Base-by-base conservation (phyloP, 2,113 vertebrate species). In the Diadophis punctatus region DNA sequence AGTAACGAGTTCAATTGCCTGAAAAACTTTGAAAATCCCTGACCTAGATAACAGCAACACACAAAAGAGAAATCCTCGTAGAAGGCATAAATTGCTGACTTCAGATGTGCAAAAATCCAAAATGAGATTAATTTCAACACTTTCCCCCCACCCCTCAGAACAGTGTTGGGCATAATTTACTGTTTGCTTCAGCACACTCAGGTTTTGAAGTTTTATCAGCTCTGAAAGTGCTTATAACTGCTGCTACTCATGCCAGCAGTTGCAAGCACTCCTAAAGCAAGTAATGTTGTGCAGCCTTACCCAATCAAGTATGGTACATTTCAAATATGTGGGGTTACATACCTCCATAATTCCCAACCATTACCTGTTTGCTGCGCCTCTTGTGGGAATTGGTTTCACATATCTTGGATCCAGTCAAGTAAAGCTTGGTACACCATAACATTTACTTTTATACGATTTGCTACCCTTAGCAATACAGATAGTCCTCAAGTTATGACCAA, bases 61-160 rank as follows among this genome's bases (percentile, higher is more conserved):
- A 56, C 27, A 90, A 88, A 53, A 90, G 12, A 56, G 51, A 11
- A 85, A 30, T 4, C 89, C 12, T 68, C 8, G 5, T 56, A 30
- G 52, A 74, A 90, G 90, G 30, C 22, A 25, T 60, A 91, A 86
- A 58, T 34, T 91, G 85, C 46, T 91, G 85, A 91, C 91, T 86
- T 51, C 25, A 49, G 49, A 63, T 87, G 91, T 87, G 60, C 85
- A 91, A 87, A 91, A 91, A 87, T 49, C 85, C 16, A 63, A 87
- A 91, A 51, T 87, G 56, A 91, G 56, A 87, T 60, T 91, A 8
- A 87, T 43, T 56, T 53, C 49, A 74, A 30, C 18, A 49, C 27
- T 34, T 27, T 49, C 23, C 8, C 25, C 12, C 46, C 20, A 22
- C 11, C 46, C 7, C 2, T 52, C 34, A 80, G 16, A 87, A 91